Evolutionary conservation across 2,113 vertebrate species (phyloP).

Genomic region (Brachyhypopomus occidentalis): DNA sequence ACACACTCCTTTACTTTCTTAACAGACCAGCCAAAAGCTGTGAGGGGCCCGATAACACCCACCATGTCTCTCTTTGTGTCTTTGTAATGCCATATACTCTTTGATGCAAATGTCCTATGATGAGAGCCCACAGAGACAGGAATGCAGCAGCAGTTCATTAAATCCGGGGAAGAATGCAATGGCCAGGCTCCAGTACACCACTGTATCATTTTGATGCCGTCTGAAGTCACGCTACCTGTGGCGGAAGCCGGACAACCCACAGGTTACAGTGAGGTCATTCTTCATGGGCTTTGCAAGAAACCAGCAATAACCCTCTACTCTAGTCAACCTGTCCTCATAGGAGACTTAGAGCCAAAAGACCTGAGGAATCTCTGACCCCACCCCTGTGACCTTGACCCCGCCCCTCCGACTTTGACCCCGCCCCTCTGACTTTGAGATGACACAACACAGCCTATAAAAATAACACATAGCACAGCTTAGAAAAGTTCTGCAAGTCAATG

Average conservation of each 20-base stretch:
- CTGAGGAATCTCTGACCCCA: no score
- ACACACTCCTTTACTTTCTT: slow-evolving; percentile 58
- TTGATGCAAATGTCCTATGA: slow-evolving; percentile 25
- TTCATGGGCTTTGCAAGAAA: slow-evolving; percentile 29
- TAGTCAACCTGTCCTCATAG: slow-evolving; percentile 14
- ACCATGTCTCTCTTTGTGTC: background rate
- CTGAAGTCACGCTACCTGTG: slow-evolving; percentile 26
- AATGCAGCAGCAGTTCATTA: background rate
- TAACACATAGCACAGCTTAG: background rate
- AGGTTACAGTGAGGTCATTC: slow-evolving; percentile 40
- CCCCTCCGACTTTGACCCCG: no score
- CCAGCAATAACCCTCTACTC: slow-evolving; percentile 17
- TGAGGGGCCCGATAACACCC: background rate
- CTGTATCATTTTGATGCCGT: slow-evolving; percentile 29
- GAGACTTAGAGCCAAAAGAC: slow-evolving; percentile 13
- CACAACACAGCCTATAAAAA: background rate
- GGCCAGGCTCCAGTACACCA: background rate
- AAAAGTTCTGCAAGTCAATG: background rate
- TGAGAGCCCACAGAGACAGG: background rate
- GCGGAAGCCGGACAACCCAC: slow-evolving; percentile 4
- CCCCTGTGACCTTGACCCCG: no score
- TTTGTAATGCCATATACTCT: background rate
- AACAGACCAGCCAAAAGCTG: slow-evolving; percentile 9
- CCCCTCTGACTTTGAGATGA: background rate
- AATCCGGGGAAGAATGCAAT: background rate